phyloP scores from a whole-genome alignment of 2,888 invertebrate genomes.

The Erpobdella octoculata region DNA sequence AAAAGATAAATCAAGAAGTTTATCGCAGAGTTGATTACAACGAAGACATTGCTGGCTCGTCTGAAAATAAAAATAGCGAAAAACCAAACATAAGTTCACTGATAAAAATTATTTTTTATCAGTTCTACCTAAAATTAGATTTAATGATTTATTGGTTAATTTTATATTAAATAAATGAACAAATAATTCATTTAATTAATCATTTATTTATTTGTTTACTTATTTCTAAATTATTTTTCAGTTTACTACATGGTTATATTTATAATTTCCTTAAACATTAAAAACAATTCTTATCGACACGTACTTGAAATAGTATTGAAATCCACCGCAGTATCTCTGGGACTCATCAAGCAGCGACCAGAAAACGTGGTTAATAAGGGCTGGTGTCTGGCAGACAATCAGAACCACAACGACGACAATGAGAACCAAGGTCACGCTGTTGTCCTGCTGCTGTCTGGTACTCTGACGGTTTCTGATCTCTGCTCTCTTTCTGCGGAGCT shows the following conservation, averaged over 20 bases:
- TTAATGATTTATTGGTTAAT: too few species aligned
- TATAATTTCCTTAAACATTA: too few species aligned
- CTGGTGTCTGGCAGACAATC: slow-evolving; percentile 38
- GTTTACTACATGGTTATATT: too few species aligned
- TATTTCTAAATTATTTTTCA: too few species aligned
- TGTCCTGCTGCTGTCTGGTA: slow-evolving; percentile 37
- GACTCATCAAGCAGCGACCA: slow-evolving; percentile 33
- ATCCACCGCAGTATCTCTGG: slow-evolving; percentile 35
- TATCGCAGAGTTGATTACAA: slow-evolving; percentile 26
- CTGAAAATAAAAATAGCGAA: not conserved
- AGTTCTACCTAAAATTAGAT: too few species aligned
- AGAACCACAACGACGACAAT: slow-evolving; percentile 39
- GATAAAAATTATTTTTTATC: too few species aligned
- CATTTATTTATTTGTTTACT: too few species aligned
- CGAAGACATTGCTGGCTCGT: slow-evolving; percentile 26
- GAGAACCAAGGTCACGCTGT: slow-evolving; percentile 39
- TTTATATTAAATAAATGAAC: too few species aligned
- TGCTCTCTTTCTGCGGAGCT: slow-evolving; percentile 31
- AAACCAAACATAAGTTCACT: too few species aligned
- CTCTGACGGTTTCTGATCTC: slow-evolving; percentile 33
- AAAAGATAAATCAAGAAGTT: slow-evolving; percentile 30
- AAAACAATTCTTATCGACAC: slow-evolving; percentile 22
- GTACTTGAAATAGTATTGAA: slow-evolving; percentile 37
- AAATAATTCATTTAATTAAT: too few species aligned
- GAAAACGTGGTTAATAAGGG: slow-evolving; percentile 37